These are phyloP conservation scores for Pipistrellus kuhlii DNA, from an alignment of 2,797 vertebrate genomes.

Conservation along the genomic window DNA sequence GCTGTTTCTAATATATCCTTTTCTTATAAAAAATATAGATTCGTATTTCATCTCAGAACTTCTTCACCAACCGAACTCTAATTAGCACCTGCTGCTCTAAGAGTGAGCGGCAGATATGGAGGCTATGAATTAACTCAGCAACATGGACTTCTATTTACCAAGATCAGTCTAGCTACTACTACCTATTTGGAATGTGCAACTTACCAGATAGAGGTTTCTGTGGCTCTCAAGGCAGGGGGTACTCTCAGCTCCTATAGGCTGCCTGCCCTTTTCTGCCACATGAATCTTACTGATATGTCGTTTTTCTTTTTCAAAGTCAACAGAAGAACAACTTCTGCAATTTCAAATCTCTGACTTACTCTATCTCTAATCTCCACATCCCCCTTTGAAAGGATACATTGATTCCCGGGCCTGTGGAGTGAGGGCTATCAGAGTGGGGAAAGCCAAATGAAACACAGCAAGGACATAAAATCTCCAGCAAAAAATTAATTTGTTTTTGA, in stretches of 20 bases:
- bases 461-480: background rate
- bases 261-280: background rate
- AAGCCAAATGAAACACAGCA: background rate
- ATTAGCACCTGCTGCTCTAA: background rate
- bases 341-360: background rate
- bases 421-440: background rate
- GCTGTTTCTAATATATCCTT: background rate
- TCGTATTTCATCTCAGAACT: background rate
- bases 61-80: background rate
- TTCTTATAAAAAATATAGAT: background rate
- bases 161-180: background rate
- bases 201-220: background rate
- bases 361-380: background rate
- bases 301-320: background rate
- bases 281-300: background rate
- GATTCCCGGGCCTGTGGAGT: background rate
- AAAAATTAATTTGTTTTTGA: background rate
- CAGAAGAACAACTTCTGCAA: background rate
- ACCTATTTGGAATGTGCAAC: background rate
- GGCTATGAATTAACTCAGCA: background rate
- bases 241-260: background rate
- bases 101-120: background rate
- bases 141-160: background rate
- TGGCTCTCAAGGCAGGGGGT: background rate
- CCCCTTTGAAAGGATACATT: background rate